Percentiles rank a stretch among this genome's conserved stretches.
These are phyloP conservation scores for Chironomus tepperi DNA, from an alignment of 1,140 invertebrate species.

Conservation along the genomic window DNA sequence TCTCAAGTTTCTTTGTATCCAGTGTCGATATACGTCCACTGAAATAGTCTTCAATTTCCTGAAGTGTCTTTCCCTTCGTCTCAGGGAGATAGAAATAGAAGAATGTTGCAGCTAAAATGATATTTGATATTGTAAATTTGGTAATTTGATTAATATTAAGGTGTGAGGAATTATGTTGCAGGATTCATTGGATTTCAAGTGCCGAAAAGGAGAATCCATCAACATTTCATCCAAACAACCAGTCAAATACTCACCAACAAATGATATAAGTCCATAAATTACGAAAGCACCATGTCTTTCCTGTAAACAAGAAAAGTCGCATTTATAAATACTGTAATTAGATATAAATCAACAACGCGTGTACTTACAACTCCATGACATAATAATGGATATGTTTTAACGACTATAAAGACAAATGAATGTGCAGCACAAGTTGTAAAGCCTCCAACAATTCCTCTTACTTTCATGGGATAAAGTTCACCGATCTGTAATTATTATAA, in stretches of 20 bases:
- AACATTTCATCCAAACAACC: too few species aligned
- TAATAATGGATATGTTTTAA: constrained; percentile 56
- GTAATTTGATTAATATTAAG: too few species aligned
- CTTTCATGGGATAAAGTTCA: constrained; percentile 36
- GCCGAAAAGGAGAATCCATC: too few species aligned
- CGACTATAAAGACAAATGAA: constrained; percentile 54
- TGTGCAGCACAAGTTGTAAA: constrained; percentile 57
- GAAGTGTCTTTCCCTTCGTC: constrained; percentile 65
- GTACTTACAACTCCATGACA: constrained; percentile 36
- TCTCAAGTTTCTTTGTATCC: constrained; percentile 29
- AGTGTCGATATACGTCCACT: constrained; percentile 44
- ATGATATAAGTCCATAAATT: constrained; percentile 53
- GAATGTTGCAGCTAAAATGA: constrained; percentile 43
- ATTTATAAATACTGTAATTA: too few species aligned
- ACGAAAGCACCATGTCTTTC: constrained; percentile 51
- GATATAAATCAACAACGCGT: too few species aligned
- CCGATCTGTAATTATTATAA: constrained; percentile 4
- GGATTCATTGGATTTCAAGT: too few species aligned
- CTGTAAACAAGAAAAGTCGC: too few species aligned
- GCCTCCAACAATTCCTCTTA: constrained; percentile 56
- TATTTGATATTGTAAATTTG: neutral
- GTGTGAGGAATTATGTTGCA: too few species aligned
- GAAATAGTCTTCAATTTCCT: constrained; percentile 68
- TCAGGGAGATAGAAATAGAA: constrained; percentile 64
- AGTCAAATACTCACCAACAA: constrained; percentile 45